A percentile compares a stretch with the other conserved stretches of the same genome.
Evolutionary conservation across 2,113 vertebrate genomes (phyloP).

Genomic region (Tapirus terrestris): DNA sequence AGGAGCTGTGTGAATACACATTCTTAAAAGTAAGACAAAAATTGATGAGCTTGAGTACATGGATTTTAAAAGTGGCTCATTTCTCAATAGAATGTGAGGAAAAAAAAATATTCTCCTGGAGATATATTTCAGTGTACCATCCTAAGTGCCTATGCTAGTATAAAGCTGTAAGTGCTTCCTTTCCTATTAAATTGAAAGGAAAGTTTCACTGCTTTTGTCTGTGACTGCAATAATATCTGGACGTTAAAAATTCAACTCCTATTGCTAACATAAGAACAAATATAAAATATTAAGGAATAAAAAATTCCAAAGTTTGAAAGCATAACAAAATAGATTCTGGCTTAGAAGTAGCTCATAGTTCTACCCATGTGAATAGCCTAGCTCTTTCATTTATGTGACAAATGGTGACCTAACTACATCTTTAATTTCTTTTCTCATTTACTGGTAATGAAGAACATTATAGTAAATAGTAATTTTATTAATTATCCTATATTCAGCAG

Average conservation of each 20-base stretch:
- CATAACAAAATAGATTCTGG: background rate
- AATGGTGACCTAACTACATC: background rate
- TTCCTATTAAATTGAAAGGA: background rate
- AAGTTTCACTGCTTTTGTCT: background rate
- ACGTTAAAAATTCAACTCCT: background rate
- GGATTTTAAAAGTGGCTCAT: background rate
- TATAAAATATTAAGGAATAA: conserved; percentile 11
- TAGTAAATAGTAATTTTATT: background rate
- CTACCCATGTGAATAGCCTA: background rate
- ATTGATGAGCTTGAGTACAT: background rate
- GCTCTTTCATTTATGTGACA: background rate
- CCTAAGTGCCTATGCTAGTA: background rate
- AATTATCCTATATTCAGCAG: conserved; percentile 11
- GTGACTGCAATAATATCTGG: background rate
- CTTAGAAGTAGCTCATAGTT: background rate
- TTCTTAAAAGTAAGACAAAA: background rate
- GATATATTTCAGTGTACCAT: background rate
- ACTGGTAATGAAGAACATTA: conserved; percentile 41
- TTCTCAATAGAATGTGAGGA: background rate
- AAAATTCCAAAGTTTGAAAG: background rate
- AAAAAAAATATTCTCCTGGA: background rate
- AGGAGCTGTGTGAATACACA: background rate
- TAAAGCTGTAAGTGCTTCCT: background rate
- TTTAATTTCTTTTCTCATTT: conserved; percentile 60
- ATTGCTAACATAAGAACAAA: background rate